Conservation (phyloP, 2,113 vertebrate species). For the Athene noctua region DNA sequence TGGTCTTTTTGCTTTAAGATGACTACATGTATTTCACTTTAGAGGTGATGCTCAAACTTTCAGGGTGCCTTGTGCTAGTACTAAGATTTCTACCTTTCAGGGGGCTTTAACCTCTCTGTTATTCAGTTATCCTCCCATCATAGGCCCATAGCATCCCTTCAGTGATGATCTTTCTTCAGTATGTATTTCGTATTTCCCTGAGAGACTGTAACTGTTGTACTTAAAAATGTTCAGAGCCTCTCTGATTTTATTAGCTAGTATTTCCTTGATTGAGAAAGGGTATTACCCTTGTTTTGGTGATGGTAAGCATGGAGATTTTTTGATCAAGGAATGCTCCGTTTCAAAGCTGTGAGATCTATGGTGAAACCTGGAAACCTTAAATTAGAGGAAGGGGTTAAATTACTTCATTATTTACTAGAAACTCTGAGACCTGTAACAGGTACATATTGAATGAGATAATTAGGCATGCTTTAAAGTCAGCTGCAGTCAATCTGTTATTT, state of each 20-base stretch:
- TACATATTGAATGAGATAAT: not conserved
- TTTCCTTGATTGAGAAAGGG: not conserved
- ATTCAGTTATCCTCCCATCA: not conserved
- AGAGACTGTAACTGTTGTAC: not conserved
- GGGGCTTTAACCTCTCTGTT: not conserved
- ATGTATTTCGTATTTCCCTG: not conserved
- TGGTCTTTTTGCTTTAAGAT: not conserved
- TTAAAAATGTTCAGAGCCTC: not conserved
- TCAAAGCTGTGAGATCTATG: not conserved
- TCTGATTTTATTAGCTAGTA: not conserved
- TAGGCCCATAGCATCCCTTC: not conserved
- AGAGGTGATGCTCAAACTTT: not conserved
- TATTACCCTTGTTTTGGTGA: not conserved
- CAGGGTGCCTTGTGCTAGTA: not conserved
- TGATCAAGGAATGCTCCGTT: not conserved
- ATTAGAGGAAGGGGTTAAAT: not conserved
- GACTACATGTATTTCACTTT: not conserved
- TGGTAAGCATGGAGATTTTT: not conserved
- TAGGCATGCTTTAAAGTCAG: not conserved
- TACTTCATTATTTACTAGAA: not conserved
- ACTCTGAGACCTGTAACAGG: not conserved
- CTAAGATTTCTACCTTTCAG: not conserved
- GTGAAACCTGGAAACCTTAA: not conserved
- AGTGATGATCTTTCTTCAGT: not conserved
- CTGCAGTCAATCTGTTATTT: not conserved